These are phyloP conservation scores for Caenorhabditis angaria DNA, from an alignment of 2,888 invertebrate genomes.

Conservation along the genomic window DNA sequence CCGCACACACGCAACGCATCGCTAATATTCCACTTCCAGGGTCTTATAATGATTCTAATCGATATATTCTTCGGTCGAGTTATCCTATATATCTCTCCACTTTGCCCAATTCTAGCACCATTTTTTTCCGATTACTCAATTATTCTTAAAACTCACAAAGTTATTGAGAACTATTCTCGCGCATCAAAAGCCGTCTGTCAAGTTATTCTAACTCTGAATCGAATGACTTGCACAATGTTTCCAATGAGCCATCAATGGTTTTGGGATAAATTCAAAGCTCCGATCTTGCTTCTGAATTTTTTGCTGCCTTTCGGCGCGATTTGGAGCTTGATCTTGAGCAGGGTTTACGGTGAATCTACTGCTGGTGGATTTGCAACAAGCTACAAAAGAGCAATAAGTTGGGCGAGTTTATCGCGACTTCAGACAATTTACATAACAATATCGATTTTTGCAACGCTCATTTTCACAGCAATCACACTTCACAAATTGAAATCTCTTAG, in stretches of 20 bases:
- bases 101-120: slow-evolving; percentile 5
- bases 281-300: not conserved
- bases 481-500: slow-evolving; percentile 5
- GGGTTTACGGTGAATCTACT: not conserved
- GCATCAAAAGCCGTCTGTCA: slow-evolving; percentile 14
- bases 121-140: not conserved
- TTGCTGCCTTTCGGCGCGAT: slow-evolving; percentile 4
- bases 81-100: not conserved
- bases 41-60: not conserved
- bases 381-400: slow-evolving; percentile 8
- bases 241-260: slow-evolving; percentile 12
- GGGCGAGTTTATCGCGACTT: slow-evolving; percentile 20
- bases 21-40: too few species aligned
- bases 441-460: slow-evolving; percentile 5
- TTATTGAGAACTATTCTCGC: not conserved
- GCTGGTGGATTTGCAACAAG: slow-evolving; percentile 19
- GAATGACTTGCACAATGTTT: slow-evolving; percentile 19
- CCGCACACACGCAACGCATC: too few species aligned
- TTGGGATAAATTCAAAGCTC: not conserved
- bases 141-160: not conserved
- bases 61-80: slow-evolving; percentile 7
- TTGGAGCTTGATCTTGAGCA: slow-evolving; percentile 12
- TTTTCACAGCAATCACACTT: slow-evolving; percentile 11
- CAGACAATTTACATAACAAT: slow-evolving; percentile 14
- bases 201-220: slow-evolving; percentile 14